Percentiles rank a stretch among this genome's conserved stretches.
Evolutionary conservation across 2,888 invertebrate species (phyloP).

Genomic region (Brenthis ino): DNA sequence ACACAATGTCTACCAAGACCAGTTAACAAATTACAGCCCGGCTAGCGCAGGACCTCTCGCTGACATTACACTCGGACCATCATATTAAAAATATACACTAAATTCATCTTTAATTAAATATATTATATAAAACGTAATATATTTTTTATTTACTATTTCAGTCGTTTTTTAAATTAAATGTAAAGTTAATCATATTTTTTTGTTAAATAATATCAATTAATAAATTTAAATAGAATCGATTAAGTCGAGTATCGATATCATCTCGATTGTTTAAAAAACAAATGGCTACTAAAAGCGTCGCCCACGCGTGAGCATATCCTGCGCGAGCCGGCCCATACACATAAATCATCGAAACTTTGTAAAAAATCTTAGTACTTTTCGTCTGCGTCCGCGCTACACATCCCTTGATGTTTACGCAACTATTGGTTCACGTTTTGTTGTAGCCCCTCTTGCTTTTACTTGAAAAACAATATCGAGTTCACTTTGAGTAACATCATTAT

Average conservation of each 20-base stretch:
- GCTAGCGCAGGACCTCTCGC: constrained; percentile 1
- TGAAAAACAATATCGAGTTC: constrained; percentile 63
- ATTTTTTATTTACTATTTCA: no score
- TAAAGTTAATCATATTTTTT: no score
- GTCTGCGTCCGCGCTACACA: constrained; percentile 43
- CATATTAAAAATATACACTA: no score
- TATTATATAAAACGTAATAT: no score
- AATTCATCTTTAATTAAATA: no score
- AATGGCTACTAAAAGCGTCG: no score
- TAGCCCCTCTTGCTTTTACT: constrained; percentile 73
- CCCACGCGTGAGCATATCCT: not conserved
- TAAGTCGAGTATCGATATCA: no score
- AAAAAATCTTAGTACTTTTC: constrained; percentile 52
- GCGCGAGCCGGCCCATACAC: constrained; percentile 36
- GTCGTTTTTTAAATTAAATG: no score
- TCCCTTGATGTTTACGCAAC: constrained; percentile 43
- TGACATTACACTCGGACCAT: not conserved
- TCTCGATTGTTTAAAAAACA: no score
- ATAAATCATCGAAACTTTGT: constrained; percentile 55
- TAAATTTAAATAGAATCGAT: no score
- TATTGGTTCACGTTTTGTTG: constrained; percentile 69
- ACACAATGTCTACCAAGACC: constrained; percentile 76
- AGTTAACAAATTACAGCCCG: constrained; percentile 46
- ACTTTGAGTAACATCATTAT: constrained; percentile 35
- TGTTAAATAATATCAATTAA: no score